Evolutionary conservation across 2,888 invertebrate genomes (phyloP), one percentile per base, ranked within the genome.

Genomic region (Caenorhabditis zanzibari): DNA sequence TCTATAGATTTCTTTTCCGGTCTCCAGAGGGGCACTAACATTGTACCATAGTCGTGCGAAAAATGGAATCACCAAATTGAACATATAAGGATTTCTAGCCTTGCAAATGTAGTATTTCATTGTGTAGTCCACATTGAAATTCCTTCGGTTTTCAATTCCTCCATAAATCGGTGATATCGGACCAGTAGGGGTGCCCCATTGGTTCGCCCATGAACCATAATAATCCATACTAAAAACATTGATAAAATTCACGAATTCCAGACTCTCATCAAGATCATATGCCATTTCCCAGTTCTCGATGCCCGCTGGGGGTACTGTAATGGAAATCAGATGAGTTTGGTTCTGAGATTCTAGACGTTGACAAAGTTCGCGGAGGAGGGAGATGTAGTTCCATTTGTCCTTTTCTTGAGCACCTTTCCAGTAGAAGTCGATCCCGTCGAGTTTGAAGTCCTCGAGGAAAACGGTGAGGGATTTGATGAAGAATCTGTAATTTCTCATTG

Each of bases 231-330:
- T 19, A 10, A 19, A 47, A 6, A 47, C 47, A 10, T 47, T 47
- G 19, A 47, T n/a, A 19, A 47, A 47, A 10, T 47, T n/a, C 7
- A 47, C 47, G 4, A 19, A 19, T 10, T 47, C 19, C 7, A 47
- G 19, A 19, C n/a, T 19, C 6, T 47, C 7, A 47, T 47, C 47
- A 4, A 47, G n/a, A 19, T 47, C 47, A 19, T 19, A 47, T 0
- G 38, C 38, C 38, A 38, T 38, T 38, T 38, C 38, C 47, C 47
- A 47, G 10, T 47, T n/a, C 47, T 47, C 47, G 2, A 47, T 19
- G n/a, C 47, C 47, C 5, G 47, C 47, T 7, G 47, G 47, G n/a
- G 47, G 47, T n/a, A 47, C 47, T n/a, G 47, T 47, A n/a, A 47
- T 47, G n/a, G 47, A 47, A 38, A 38, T 12, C 12, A 10, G 38